Conservation (phyloP, 2,113 vertebrate genomes). For the Hylia prasina region DNA sequence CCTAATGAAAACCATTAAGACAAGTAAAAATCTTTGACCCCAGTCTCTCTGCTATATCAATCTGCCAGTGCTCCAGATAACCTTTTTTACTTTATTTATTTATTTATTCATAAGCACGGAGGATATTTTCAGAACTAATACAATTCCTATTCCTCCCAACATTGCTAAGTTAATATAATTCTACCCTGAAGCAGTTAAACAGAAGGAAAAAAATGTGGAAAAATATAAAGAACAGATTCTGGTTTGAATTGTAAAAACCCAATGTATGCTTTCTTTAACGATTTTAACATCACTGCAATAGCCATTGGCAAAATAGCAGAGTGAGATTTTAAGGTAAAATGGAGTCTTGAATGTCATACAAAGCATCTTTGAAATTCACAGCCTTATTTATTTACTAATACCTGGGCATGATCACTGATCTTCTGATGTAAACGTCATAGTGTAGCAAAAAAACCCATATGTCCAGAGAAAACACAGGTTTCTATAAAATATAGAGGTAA, state of each 20-base stretch:
- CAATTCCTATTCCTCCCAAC: background rate
- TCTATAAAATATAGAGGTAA: background rate
- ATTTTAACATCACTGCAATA: background rate
- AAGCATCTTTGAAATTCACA: background rate
- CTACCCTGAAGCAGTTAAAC: background rate
- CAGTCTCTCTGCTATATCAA: slow-evolving; percentile 34
- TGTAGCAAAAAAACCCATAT: slow-evolving; percentile 1
- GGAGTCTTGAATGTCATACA: background rate
- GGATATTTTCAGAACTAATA: slow-evolving; percentile 61
- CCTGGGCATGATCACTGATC: background rate
- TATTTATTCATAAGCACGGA: background rate
- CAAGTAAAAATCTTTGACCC: slow-evolving; percentile 37
- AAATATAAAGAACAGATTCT: background rate
- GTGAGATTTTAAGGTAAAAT: background rate
- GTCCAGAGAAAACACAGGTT: background rate
- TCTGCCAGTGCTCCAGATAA: slow-evolving; percentile 17
- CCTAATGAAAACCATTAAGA: slow-evolving; percentile 65
- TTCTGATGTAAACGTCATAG: slow-evolving; percentile 20
- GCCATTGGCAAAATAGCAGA: background rate
- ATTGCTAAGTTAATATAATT: background rate
- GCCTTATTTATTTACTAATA: slow-evolving; percentile 25
- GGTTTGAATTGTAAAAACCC: background rate
- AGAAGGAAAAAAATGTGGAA: background rate
- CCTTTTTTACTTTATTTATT: background rate
- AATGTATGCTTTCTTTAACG: slow-evolving; percentile 3